Conservation (phyloP, 2,113 vertebrate species). For the Serilophus lunatus region DNA sequence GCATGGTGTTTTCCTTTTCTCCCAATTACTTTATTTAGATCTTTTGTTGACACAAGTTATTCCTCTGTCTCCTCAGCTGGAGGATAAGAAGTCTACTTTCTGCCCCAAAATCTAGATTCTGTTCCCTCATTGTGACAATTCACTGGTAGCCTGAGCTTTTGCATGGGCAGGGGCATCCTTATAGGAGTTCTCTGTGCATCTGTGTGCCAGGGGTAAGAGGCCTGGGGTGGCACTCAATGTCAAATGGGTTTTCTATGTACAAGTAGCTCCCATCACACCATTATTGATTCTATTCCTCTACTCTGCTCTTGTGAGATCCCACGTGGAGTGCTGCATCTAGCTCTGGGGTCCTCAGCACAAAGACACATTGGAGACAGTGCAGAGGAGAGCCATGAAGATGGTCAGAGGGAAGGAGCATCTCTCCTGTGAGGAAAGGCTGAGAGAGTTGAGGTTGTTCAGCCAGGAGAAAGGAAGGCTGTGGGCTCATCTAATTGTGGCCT, state of each 20-base stretch:
- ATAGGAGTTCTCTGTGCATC: not conserved
- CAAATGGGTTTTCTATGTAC: not conserved
- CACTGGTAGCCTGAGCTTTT: not conserved
- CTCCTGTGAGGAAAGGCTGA: not conserved
- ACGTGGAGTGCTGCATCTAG: not conserved
- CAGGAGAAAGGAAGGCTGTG: not conserved
- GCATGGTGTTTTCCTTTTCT: not conserved
- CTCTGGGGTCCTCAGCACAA: not conserved
- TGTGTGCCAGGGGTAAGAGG: not conserved
- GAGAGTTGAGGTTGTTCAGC: not conserved
- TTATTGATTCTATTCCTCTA: not conserved
- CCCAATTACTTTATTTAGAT: not conserved
- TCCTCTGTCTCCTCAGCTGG: not conserved
- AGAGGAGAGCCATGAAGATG: not conserved
- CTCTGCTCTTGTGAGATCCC: not conserved
- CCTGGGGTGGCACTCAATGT: not conserved
- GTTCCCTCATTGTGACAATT: not conserved
- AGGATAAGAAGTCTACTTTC: not conserved
- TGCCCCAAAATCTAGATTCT: not conserved
- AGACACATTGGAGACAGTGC: accelerated
- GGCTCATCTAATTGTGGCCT: not conserved
- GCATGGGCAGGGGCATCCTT: not conserved
- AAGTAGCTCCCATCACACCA: not conserved
- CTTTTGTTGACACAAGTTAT: accelerated
- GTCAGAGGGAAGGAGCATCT: not conserved